Conservation (phyloP, 2,113 vertebrate species). For the Nothocercus nigrocapillus region DNA sequence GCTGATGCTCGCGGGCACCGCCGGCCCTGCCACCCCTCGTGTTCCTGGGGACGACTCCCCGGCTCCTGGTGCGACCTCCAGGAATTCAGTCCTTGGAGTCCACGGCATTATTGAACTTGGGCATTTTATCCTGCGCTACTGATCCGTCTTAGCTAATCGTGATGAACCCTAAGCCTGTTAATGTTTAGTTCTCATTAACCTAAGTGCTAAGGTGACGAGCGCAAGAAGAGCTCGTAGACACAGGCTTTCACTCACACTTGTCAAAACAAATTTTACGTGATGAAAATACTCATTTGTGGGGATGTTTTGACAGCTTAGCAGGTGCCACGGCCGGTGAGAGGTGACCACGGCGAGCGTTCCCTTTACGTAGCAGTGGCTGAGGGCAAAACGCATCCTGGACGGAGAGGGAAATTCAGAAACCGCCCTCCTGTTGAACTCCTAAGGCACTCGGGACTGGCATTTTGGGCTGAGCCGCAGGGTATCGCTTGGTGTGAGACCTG, state of each 20-base stretch:
- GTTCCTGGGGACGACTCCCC: no score
- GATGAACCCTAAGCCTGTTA: background rate
- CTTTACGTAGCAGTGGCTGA: background rate
- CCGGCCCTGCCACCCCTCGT: no score
- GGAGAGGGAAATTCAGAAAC: background rate
- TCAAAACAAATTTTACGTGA: background rate
- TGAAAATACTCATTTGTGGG: background rate
- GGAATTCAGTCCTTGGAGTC: background rate
- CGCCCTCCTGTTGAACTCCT: background rate
- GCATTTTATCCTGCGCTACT: background rate
- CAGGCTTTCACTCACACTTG: background rate
- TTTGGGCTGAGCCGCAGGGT: background rate
- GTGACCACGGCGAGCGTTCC: background rate
- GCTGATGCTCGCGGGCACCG: no score
- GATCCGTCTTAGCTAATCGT: background rate
- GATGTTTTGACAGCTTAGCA: background rate
- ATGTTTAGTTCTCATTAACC: accelerated
- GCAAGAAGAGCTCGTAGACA: background rate
- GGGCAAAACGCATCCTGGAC: background rate
- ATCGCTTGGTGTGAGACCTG: background rate
- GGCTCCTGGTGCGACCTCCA: no score
- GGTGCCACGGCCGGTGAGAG: background rate
- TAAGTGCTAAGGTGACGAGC: background rate
- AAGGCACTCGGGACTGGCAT: background rate
- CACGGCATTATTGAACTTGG: background rate